Evolutionary conservation across 2,888 invertebrate species (phyloP).

Genomic region (Melangyna quadrimaculata): DNA sequence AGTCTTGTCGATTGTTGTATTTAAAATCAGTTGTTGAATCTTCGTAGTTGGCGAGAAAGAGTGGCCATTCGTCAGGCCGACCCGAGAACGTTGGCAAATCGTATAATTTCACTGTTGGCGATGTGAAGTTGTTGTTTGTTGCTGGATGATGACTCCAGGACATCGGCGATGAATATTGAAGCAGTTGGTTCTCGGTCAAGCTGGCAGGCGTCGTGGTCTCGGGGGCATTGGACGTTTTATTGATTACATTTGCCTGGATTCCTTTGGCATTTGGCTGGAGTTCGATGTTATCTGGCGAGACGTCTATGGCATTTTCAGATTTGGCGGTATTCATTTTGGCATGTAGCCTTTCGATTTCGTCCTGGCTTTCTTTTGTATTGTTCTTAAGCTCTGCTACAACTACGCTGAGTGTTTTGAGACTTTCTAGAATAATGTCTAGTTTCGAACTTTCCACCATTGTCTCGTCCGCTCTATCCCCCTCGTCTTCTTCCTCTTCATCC

Average conservation of each 20-base stretch:
- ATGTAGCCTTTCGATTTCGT: background rate
- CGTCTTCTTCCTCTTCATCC: background rate
- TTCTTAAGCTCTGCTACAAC: no score
- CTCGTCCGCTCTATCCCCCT: background rate
- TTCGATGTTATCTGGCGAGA: background rate
- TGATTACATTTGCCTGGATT: background rate
- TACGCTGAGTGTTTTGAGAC: background rate
- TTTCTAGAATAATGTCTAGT: background rate
- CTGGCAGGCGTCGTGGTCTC: background rate
- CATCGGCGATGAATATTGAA: background rate
- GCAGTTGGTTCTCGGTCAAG: background rate
- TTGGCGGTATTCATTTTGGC: background rate
- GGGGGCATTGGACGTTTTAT: background rate
- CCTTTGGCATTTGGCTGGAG: background rate
- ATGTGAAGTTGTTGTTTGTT: no score
- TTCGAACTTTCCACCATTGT: background rate
- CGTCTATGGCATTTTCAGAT: background rate
- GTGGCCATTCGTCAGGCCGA: background rate
- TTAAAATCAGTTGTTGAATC: background rate
- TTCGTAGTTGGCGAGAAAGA: background rate
- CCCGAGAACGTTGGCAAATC: background rate
- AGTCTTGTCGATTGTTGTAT: conserved; percentile 23
- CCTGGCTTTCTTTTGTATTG: background rate
- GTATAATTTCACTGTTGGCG: background rate
- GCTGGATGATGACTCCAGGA: background rate